Evolutionary conservation across 2,113 vertebrate genomes (phyloP).

Genomic region (Neolamprologus sp.): DNA sequence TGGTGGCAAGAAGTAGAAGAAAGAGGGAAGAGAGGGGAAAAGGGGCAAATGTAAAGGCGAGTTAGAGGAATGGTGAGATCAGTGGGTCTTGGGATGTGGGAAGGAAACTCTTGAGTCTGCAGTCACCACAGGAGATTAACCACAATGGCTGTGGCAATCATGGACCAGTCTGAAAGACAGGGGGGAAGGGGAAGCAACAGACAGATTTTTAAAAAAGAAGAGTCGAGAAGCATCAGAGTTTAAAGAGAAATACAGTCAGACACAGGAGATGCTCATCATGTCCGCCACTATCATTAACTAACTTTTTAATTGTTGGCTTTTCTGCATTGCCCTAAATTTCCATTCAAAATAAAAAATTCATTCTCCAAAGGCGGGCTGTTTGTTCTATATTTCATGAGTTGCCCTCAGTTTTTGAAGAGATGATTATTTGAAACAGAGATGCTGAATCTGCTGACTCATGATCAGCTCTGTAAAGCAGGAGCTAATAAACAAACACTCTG

Average conservation of each 20-base stretch:
- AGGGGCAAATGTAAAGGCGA: neutral
- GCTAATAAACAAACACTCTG: constrained; percentile 48
- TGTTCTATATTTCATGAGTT: constrained; percentile 26
- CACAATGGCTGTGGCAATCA: constrained; percentile 48
- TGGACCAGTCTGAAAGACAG: constrained; percentile 34
- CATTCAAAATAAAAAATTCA: constrained; percentile 12
- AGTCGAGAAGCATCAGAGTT: neutral
- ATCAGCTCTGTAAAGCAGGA: constrained; percentile 19
- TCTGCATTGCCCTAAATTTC: neutral
- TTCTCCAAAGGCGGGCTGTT: neutral
- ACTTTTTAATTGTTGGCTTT: neutral
- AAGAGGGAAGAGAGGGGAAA: neutral
- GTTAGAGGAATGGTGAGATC: neutral
- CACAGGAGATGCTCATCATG: constrained; percentile 1
- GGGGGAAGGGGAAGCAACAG: neutral
- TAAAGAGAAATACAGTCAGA: neutral
- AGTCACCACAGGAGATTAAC: constrained; percentile 58
- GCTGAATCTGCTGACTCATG: constrained; percentile 50
- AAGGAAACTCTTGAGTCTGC: constrained; percentile 32
- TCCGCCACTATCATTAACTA: neutral
- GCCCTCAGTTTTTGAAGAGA: neutral
- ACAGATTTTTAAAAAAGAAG: neutral
- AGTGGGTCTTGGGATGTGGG: constrained; percentile 14
- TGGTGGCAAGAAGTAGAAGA: neutral
- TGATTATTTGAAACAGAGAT: neutral